Evolutionary conservation across 2,888 invertebrate genomes (phyloP).

Genomic region (Eustalomyia histrio): DNA sequence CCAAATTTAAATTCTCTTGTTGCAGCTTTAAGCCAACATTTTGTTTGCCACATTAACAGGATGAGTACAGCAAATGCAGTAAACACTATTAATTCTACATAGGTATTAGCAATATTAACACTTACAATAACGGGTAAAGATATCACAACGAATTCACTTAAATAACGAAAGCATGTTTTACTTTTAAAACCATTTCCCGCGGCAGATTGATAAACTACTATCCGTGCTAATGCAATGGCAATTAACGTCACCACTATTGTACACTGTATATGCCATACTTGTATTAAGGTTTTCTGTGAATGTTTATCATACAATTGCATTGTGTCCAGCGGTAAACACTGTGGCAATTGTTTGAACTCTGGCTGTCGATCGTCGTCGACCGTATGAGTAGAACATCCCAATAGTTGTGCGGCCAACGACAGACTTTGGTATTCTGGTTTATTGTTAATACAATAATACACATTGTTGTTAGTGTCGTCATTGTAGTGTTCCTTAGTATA

Average conservation of each 20-base stretch:
- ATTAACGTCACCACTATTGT: conserved; percentile 66
- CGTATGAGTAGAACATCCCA: conserved; percentile 41
- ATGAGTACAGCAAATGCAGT: conserved; percentile 27
- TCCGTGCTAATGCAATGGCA: conserved; percentile 69
- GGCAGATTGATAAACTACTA: conserved; percentile 38
- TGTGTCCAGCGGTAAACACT: conserved; percentile 1
- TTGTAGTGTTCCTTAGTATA: conserved; percentile 44
- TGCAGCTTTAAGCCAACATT: conserved; percentile 56
- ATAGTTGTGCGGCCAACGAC: conserved; percentile 57
- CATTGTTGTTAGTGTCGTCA: conserved; percentile 32
- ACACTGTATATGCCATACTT: conserved; percentile 68
- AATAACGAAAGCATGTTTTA: conserved; percentile 71
- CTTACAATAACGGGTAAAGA: conserved; percentile 81
- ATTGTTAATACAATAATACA: conserved; percentile 46
- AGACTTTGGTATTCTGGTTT: conserved; percentile 48
- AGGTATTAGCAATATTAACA: conserved; percentile 81
- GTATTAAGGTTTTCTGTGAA: conserved; percentile 65
- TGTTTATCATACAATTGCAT: conserved; percentile 65
- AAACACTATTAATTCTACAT: conserved; percentile 71
- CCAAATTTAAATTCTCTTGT: conserved; percentile 69
- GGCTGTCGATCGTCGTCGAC: conserved; percentile 11
- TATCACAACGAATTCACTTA: conserved; percentile 82
- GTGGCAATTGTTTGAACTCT: conserved; percentile 12
- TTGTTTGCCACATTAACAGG: conserved; percentile 44
- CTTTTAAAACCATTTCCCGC: neutral